Conservation (phyloP, 2,888 invertebrate species). For the Hypomecis punctinalis region DNA sequence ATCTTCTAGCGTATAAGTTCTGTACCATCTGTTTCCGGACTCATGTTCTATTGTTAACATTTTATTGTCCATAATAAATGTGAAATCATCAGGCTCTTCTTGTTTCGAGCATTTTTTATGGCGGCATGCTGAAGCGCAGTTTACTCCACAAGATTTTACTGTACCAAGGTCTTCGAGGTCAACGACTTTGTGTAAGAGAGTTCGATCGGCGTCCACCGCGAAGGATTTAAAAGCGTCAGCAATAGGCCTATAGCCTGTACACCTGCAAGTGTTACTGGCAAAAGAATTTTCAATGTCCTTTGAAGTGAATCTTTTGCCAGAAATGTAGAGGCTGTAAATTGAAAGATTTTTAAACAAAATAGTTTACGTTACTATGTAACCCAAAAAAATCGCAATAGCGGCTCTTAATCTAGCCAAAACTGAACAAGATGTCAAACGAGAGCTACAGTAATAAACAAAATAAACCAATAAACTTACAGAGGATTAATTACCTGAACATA, state of each 20-base stretch:
- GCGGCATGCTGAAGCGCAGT: constrained; percentile 55
- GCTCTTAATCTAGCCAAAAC: too few relatives aligned
- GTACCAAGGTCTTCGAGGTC: constrained; percentile 74
- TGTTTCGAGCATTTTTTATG: constrained; percentile 40
- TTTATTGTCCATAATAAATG: constrained; percentile 56
- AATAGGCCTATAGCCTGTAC: constrained; percentile 92
- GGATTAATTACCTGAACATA: constrained; percentile 85
- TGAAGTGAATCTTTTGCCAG: constrained; percentile 73
- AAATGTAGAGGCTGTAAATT: constrained; percentile 73
- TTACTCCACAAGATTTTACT: constrained; percentile 32
- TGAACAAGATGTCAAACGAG: too few relatives aligned
- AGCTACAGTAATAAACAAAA: too few relatives aligned
- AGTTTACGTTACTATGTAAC: too few relatives aligned
- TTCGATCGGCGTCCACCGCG: constrained; percentile 83
- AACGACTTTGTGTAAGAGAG: constrained; percentile 65
- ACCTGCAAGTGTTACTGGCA: constrained; percentile 91
- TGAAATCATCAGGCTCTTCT: constrained; percentile 41
- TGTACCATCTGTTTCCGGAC: constrained; percentile 75
- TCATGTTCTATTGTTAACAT: constrained; percentile 80
- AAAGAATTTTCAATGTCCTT: constrained; percentile 89
- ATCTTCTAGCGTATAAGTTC: constrained; percentile 73
- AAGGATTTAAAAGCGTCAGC: constrained; percentile 91
- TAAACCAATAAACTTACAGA: neutral
- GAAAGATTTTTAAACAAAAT: too few relatives aligned
- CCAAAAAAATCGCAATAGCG: too few relatives aligned